Evolutionary conservation across 2,797 vertebrate genomes (phyloP).

Genomic region (Falco naumanni): DNA sequence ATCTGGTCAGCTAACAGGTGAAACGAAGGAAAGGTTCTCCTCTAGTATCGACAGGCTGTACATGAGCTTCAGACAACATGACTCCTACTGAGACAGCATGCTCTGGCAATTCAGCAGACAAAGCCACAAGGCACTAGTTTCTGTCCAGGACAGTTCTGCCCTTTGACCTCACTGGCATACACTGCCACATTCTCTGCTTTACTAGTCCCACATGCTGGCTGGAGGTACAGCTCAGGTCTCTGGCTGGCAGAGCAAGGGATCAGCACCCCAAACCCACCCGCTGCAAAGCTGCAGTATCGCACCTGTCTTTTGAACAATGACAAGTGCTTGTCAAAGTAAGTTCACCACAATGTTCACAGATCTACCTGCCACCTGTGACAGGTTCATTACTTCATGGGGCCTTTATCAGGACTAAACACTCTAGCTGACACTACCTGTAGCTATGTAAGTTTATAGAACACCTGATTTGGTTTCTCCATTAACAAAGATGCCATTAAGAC

Average conservation of each 20-base stretch:
- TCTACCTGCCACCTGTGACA: not conserved
- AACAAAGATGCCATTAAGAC: not conserved
- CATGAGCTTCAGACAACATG: not conserved
- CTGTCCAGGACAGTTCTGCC: not conserved
- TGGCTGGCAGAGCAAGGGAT: not conserved
- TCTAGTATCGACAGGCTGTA: not conserved
- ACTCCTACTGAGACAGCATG: not conserved
- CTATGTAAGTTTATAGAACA: not conserved
- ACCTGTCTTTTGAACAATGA: rapidly evolving
- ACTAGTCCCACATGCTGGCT: not conserved
- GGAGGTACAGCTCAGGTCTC: not conserved
- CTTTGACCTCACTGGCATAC: not conserved
- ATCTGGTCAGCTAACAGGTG: not conserved
- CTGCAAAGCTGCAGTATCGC: not conserved
- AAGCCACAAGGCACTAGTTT: not conserved
- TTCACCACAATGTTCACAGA: rapidly evolving
- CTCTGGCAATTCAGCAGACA: not conserved
- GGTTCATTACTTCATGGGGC: not conserved
- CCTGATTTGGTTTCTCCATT: not conserved
- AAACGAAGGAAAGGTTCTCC: not conserved
- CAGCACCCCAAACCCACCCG: not conserved
- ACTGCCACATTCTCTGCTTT: not conserved
- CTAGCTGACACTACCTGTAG: not conserved
- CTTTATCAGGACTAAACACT: not conserved
- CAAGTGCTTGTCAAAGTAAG: rapidly evolving